Evolutionary conservation across 2,888 invertebrate genomes (phyloP), one percentile per base, ranked within the genome.

Genomic region (Xiphydria camelus): DNA sequence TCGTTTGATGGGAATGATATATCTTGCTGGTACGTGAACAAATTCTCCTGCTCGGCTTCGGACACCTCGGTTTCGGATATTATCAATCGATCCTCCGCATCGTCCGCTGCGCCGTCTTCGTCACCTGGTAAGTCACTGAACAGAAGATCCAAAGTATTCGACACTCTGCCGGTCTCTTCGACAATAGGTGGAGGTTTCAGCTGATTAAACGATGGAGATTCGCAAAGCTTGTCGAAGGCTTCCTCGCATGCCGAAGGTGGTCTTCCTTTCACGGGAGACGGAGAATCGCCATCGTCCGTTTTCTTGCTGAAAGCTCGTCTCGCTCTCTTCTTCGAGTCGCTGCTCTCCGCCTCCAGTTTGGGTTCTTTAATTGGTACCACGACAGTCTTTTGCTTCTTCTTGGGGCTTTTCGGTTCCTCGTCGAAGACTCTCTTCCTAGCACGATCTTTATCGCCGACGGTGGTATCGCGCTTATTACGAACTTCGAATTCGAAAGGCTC

Each of bases 401-500:
- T 75, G 0, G 73, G 71, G 54, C 68, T 70, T 37, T 65, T 69
- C 1, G 64, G 66, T 7, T 72, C 72, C 10, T 74, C 74, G 3
- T 75, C 73, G 21, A 73, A 70, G 2, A 68, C 53, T 3, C 73
- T 63, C 19, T 75, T 75, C 37, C 75, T 75, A 12, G 61, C 14
- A 20, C 52, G 54, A 3, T 45, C 40, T 37, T 73, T 75, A 2
- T 73, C 73, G 1, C 59, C 60, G 6, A 54, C 62, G n/a, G 33
- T 45, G 1, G 68, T 64, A 35, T 74, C 73, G 2, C 73, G 59
- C 34, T 75, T 75, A 40, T 71, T 74, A 9, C 64, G 43, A 5
- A 87, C 81, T 75, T 91, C 91, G 57, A 91, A 84, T 70, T 91
- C 91, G 66, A 91, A 91, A 0, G 91, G 91, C 72, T 92, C 91